Base-by-base conservation (phyloP, 37 sponge, comb jelly and placozoan genomes). In the Oscarella lobularis region DNA sequence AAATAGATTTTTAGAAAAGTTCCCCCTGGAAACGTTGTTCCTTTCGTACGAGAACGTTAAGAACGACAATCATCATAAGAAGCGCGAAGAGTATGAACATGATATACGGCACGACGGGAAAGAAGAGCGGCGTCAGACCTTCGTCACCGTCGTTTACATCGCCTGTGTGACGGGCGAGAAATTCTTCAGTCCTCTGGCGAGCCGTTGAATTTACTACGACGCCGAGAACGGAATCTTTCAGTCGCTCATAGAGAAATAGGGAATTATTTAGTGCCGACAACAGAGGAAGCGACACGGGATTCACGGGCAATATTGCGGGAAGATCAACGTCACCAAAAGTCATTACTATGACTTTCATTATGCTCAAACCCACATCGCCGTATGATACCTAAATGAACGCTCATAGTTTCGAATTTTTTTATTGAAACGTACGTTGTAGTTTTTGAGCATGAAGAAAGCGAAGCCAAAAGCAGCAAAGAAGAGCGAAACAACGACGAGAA, bases 21-120 rank as follows among this genome's bases (percentile, higher is more conserved):
- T n/a, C n/a, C n/a, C n/a, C n/a, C n/a, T n/a, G n/a, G n/a, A n/a
- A n/a, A n/a, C n/a, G n/a, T n/a, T n/a, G n/a, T n/a, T n/a, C n/a
- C n/a, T n/a, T n/a, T n/a, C n/a, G n/a, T n/a, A n/a, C n/a, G 60
- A 48, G 60, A 48, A 48, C 60, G 60, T 48, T 48, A 9, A 48
- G 60, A 27, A 48, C 60, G 20, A 48, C 60, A 48, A 48, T 48
- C 9, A 48, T 48, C 60, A 48, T 48, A 20, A 48, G 60, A 48
- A 48, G 60, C 9, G 14, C 9, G 60, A 48, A 48, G 9, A 20
- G 9, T 9, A 48, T 20, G 20, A 48, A 48, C 9, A 48, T 9
- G 20, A 48, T 48, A 20, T 48, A 48, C 20, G 60, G 20, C 60
- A 27, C 14, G 9, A 48, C 20, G 20, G 60, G 60, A 48, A 48